A percentile compares a stretch with the other conserved stretches of the same genome.
Evolutionary conservation across 2,797 vertebrate genomes (phyloP).

Genomic region (Clamator glandarius): DNA sequence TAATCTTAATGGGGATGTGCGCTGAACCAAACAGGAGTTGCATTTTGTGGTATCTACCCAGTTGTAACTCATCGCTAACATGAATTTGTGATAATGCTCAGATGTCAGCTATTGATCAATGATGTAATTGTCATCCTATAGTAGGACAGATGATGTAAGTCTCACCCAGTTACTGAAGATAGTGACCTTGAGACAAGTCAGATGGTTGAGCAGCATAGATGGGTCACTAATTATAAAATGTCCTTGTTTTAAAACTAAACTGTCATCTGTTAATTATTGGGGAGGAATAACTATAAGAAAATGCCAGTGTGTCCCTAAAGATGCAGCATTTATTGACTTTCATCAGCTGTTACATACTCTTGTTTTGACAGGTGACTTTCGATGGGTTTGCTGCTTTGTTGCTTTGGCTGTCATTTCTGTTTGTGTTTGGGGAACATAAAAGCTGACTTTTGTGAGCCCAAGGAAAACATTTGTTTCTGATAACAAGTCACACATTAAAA

Average conservation of each 20-base stretch:
- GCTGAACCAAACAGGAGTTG: constrained; percentile 31
- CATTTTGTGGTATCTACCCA: constrained; percentile 49
- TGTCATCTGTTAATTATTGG: constrained; percentile 4
- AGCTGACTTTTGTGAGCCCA: background rate
- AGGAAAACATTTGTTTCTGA: background rate
- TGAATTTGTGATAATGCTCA: constrained; percentile 77
- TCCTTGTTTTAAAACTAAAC: constrained; percentile 61
- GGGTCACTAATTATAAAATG: constrained; percentile 44
- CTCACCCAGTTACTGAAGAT: constrained; percentile 66
- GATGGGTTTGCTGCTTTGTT: constrained; percentile 17
- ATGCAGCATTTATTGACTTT: constrained; percentile 8
- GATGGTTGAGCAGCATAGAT: constrained; percentile 54
- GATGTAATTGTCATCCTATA: constrained; percentile 79
- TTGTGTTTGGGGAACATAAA: background rate
- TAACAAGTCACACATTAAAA: background rate
- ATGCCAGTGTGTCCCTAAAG: background rate
- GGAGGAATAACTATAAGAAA: constrained; percentile 3
- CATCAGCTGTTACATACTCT: background rate
- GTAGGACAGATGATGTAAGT: constrained; percentile 87
- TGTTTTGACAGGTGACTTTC: constrained; percentile 26
- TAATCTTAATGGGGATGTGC: constrained; percentile 46
- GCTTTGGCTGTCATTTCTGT: constrained; percentile 2
- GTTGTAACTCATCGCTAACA: constrained; percentile 63
- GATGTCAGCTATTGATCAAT: constrained; percentile 82
- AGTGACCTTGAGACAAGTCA: constrained; percentile 76